phyloP scores from a whole-genome alignment of 2,888 invertebrate species.

The Protophormia terraenovae region DNA sequence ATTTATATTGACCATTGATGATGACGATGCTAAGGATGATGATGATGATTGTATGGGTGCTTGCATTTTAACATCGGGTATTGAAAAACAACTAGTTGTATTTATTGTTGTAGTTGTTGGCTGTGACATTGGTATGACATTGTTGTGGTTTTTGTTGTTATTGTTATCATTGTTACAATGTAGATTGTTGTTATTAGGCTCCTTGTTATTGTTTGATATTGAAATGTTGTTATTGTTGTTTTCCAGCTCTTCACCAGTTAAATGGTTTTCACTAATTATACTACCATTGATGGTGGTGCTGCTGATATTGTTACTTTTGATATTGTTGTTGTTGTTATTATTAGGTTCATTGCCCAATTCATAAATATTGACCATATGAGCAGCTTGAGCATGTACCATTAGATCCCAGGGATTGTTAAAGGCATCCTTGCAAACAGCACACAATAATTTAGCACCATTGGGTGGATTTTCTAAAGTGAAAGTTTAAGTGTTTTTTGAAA shows the following conservation, averaged over 20 bases:
- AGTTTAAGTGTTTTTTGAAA: constrained; percentile 9
- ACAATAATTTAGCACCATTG: constrained; percentile 83
- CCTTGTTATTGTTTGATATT: constrained; percentile 71
- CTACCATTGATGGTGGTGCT: constrained; percentile 30
- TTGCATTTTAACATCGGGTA: constrained; percentile 57
- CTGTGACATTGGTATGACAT: constrained; percentile 60
- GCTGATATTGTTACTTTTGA: constrained; percentile 64
- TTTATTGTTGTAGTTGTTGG: constrained; percentile 39
- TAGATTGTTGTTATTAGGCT: constrained; percentile 55
- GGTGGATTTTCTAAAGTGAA: constrained; percentile 77
- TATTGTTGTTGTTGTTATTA: constrained; percentile 68
- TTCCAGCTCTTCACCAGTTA: constrained; percentile 63
- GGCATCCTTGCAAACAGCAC: constrained; percentile 86
- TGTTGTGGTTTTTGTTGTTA: constrained; percentile 69
- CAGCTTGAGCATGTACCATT: constrained; percentile 87
- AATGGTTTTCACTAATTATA: constrained; percentile 50
- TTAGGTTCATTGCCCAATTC: constrained; percentile 83
- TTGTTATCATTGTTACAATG: constrained; percentile 56
- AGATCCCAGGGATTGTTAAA: constrained; percentile 87
- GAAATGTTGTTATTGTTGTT: constrained; percentile 71
- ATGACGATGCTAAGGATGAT: not conserved
- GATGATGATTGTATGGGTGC: constrained; percentile 16
- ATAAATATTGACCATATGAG: constrained; percentile 87
- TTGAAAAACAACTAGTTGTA: constrained; percentile 54
- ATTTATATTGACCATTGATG: constrained; percentile 52